A percentile compares a stretch with the other conserved stretches of the same genome.
Conservation (phyloP, 1,140 invertebrate species). For the Drosophila hydei region DNA sequence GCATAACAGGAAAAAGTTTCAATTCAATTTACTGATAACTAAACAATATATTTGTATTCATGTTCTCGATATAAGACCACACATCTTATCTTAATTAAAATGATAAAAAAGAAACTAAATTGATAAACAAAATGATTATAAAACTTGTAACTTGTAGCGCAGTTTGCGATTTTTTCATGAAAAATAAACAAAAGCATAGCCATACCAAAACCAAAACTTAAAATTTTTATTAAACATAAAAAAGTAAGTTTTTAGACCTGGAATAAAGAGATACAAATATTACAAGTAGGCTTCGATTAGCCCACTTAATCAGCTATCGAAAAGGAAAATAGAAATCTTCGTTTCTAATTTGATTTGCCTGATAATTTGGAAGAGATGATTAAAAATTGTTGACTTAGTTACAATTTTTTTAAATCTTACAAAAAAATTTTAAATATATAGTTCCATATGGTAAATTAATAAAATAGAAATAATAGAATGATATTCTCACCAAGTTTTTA, state of each 20-base stretch:
- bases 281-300: too few relatives aligned
- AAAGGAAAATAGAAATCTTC: too few relatives aligned
- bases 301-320: too few relatives aligned
- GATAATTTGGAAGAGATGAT: too few relatives aligned
- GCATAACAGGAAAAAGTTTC: constrained; percentile 14
- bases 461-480: too few relatives aligned
- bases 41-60: constrained; percentile 42
- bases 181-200: constrained; percentile 68
- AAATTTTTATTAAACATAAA: background rate
- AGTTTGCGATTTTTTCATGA: constrained; percentile 62
- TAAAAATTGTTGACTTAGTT: too few relatives aligned
- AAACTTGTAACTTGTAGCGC: constrained; percentile 57
- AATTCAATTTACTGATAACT: constrained; percentile 27
- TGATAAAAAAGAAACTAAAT: constrained; percentile 11
- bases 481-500: too few relatives aligned
- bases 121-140: background rate
- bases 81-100: constrained; percentile 56
- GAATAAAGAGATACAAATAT: background rate
- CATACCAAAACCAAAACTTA: constrained; percentile 51
- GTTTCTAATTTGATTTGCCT: too few relatives aligned
- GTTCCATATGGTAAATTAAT: too few relatives aligned
- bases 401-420: too few relatives aligned
- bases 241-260: background rate
- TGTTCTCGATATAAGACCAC: constrained; percentile 37
- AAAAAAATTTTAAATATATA: too few relatives aligned